Conservation (phyloP, 2,113 vertebrate species). For the Leucoraja erinaceus region DNA sequence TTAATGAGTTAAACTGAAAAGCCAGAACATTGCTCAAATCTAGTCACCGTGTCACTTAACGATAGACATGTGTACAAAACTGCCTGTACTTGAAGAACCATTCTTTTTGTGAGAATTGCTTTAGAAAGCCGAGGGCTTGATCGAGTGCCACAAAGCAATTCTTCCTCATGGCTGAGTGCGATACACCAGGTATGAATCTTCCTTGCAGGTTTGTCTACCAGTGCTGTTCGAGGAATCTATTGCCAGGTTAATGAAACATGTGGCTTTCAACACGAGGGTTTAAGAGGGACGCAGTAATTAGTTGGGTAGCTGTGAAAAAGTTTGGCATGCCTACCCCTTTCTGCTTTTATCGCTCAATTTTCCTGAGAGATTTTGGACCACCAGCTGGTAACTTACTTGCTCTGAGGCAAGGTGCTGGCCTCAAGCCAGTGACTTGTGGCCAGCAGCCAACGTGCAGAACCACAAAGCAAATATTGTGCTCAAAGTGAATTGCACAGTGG, state of each 20-base stretch:
- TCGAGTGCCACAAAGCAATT: background rate
- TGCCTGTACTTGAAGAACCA: background rate
- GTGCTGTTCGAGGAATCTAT: too few species aligned
- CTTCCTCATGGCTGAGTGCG: background rate
- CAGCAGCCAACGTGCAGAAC: background rate
- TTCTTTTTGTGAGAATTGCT: background rate
- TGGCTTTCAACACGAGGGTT: background rate
- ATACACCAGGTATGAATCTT: background rate
- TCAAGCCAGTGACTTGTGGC: background rate
- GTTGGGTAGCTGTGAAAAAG: background rate
- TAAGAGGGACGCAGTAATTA: background rate
- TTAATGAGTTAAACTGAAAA: background rate
- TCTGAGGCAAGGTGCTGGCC: background rate
- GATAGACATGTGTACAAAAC: background rate
- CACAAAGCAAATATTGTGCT: slow-evolving; percentile 2
- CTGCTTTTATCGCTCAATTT: background rate
- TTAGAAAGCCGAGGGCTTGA: background rate
- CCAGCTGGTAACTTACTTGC: background rate
- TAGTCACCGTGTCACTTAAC: too few species aligned
- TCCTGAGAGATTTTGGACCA: background rate
- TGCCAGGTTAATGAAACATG: background rate
- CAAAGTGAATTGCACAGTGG: background rate
- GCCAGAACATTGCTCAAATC: background rate
- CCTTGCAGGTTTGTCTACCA: background rate
- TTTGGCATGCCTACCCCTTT: background rate